These are phyloP conservation scores for Andrena marginata DNA, from an alignment of 2,888 invertebrate species.

Conservation along the genomic window DNA sequence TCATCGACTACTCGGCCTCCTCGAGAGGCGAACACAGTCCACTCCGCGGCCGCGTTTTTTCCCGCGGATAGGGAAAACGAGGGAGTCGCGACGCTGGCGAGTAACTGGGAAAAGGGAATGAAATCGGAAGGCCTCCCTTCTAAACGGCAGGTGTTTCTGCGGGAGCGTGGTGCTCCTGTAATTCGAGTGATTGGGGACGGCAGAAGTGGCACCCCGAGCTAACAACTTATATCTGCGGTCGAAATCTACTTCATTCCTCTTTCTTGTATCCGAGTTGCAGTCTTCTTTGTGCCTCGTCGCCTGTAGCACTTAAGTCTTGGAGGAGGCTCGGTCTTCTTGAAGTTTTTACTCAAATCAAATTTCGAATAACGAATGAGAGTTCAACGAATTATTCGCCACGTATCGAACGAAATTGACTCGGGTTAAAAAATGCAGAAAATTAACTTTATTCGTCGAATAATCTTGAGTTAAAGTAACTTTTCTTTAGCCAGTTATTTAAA, in stretches of 20 bases:
- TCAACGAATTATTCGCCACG: no score
- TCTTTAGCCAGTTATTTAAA: no score
- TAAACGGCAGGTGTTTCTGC: conserved; percentile 12
- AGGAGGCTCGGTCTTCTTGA: no score
- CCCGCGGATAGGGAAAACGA: not conserved
- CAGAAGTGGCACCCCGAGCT: conserved; percentile 11
- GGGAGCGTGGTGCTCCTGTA: not conserved
- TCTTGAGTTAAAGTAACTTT: no score
- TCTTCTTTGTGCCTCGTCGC: no score
- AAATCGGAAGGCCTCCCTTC: not conserved
- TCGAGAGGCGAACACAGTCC: not conserved
- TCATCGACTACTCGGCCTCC: conserved; percentile 14
- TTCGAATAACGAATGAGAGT: no score
- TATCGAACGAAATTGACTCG: no score
- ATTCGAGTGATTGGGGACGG: conserved; percentile 18
- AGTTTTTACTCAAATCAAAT: no score
- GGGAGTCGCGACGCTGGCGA: not conserved
- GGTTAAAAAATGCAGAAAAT: no score
- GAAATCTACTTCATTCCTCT: conserved; percentile 10
- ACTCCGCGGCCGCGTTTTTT: not conserved
- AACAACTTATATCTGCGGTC: conserved; percentile 6
- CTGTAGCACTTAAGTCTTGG: no score
- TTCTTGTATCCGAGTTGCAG: not conserved
- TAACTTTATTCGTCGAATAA: no score
- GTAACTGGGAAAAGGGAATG: not conserved